Evolutionary conservation across 2,888 invertebrate genomes (phyloP).

Genomic region (Capitulum mitella): DNA sequence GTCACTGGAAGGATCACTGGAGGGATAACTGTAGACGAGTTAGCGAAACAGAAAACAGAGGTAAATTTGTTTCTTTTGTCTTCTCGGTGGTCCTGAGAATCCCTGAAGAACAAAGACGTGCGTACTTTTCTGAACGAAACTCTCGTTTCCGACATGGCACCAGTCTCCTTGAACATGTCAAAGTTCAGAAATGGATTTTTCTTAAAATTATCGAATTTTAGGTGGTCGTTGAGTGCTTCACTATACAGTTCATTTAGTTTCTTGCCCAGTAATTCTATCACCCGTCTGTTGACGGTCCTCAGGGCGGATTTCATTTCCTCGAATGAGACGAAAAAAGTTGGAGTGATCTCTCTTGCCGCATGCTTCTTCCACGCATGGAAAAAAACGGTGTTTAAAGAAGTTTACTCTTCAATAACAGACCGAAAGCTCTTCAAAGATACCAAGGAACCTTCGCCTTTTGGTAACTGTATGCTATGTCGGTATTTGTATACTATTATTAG

Average conservation of each 20-base stretch:
- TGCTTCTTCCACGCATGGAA: constrained; percentile 43
- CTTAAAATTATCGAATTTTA: constrained; percentile 27
- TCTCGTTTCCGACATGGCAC: constrained; percentile 12
- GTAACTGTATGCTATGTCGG: too few relatives aligned
- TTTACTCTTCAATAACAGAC: constrained; percentile 43
- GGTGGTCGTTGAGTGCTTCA: constrained; percentile 22
- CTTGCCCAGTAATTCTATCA: constrained; percentile 36
- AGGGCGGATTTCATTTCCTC: constrained; percentile 43
- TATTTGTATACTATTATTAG: too few relatives aligned
- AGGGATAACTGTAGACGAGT: too few relatives aligned
- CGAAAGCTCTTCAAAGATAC: constrained; percentile 42
- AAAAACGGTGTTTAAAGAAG: constrained; percentile 45
- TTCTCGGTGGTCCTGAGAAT: too few relatives aligned
- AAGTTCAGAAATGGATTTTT: constrained; percentile 30
- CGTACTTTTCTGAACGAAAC: constrained; percentile 39
- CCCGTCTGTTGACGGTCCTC: constrained; percentile 29
- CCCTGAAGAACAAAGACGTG: too few relatives aligned
- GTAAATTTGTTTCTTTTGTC: too few relatives aligned
- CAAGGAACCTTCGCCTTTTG: constrained; percentile 19
- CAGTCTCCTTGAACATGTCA: constrained; percentile 23
- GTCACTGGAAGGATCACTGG: too few relatives aligned
- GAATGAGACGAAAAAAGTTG: constrained; percentile 43
- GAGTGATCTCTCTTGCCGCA: constrained; percentile 40
- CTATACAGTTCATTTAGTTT: constrained; percentile 17
- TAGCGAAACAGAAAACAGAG: too few relatives aligned